These are phyloP conservation scores for Cyprinodon diabolis DNA, from an alignment of 2,797 vertebrate species.

Conservation along the genomic window DNA sequence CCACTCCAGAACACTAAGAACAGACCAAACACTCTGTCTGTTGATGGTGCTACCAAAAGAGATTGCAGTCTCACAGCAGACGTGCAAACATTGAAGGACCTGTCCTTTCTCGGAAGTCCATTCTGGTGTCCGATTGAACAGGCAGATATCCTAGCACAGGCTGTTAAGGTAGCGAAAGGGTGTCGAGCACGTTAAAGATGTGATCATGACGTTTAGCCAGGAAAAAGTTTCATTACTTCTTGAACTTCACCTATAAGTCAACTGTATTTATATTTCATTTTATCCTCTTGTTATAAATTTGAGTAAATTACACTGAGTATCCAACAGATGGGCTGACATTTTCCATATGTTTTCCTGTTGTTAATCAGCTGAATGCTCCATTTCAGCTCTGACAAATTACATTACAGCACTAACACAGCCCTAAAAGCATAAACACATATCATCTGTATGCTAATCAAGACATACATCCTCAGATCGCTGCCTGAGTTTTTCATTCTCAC, in stretches of 20 bases:
- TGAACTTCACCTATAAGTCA: not conserved
- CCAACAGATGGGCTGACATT: constrained; percentile 3
- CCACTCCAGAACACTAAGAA: not conserved
- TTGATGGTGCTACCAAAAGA: too few relatives aligned
- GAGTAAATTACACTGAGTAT: constrained; percentile 1
- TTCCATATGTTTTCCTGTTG: not conserved
- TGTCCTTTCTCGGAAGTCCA: too few relatives aligned
- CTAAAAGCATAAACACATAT: constrained; percentile 6
- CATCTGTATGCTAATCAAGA: constrained; percentile 8
- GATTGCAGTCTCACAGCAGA: too few relatives aligned
- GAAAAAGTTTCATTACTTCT: not conserved
- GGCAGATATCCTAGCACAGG: not conserved
- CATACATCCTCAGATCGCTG: constrained; percentile 13
- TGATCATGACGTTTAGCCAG: constrained; percentile 1
- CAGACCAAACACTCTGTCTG: not conserved
- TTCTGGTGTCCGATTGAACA: too few relatives aligned
- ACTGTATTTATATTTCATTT: not conserved
- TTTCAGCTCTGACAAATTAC: constrained; percentile 5
- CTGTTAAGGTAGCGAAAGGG: not conserved
- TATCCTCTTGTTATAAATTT: constrained; percentile 4
- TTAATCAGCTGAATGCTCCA: constrained; percentile 19
- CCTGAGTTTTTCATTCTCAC: not conserved
- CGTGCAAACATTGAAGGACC: too few relatives aligned
- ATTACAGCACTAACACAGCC: not conserved
- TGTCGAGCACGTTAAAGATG: not conserved